Percentiles rank a stretch among this genome's conserved stretches.
Conservation (phyloP, 2,797 vertebrate genomes). For the Merluccius polli region DNA sequence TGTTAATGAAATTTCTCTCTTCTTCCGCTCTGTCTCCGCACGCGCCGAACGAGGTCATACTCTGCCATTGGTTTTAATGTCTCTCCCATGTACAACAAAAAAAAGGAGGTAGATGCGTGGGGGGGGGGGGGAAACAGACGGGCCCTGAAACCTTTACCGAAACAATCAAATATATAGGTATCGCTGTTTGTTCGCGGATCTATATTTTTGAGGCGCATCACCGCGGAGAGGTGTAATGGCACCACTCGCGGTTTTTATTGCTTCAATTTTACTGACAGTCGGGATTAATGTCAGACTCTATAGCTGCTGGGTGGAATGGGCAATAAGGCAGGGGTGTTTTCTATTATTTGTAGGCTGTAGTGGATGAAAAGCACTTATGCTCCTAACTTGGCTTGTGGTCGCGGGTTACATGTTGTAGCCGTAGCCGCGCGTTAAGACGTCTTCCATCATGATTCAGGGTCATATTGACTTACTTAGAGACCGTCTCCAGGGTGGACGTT, state of each 20-base stretch:
- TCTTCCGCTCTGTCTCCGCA: constrained; percentile 19
- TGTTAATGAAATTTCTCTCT: constrained; percentile 83
- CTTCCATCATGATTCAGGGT: constrained; percentile 65
- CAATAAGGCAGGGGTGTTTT: constrained; percentile 71
- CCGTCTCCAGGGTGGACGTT: constrained; percentile 20
- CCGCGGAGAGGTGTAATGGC: constrained; percentile 69
- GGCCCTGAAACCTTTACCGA: constrained; percentile 73
- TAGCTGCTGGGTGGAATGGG: constrained; percentile 68
- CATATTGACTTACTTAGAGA: constrained; percentile 62
- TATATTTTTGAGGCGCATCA: constrained; percentile 70
- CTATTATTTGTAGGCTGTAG: constrained; percentile 65
- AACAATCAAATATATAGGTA: constrained; percentile 72
- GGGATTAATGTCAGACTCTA: constrained; percentile 76
- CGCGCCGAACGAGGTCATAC: constrained; percentile 78
- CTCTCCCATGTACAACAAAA: constrained; percentile 79
- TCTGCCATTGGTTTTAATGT: constrained; percentile 76
- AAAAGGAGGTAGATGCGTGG: neutral
- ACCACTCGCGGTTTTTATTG: constrained; percentile 74
- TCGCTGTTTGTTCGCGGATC: constrained; percentile 74
- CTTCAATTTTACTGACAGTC: constrained; percentile 81
- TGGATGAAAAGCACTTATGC: constrained; percentile 67
- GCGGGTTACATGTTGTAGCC: constrained; percentile 1
- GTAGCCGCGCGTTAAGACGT: constrained; percentile 50
- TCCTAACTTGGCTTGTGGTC: constrained; percentile 53
- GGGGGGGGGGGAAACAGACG: constrained; percentile 47